phyloP scores from a whole-genome alignment of 1,140 invertebrate genomes.

The Sycobia sp. region DNA sequence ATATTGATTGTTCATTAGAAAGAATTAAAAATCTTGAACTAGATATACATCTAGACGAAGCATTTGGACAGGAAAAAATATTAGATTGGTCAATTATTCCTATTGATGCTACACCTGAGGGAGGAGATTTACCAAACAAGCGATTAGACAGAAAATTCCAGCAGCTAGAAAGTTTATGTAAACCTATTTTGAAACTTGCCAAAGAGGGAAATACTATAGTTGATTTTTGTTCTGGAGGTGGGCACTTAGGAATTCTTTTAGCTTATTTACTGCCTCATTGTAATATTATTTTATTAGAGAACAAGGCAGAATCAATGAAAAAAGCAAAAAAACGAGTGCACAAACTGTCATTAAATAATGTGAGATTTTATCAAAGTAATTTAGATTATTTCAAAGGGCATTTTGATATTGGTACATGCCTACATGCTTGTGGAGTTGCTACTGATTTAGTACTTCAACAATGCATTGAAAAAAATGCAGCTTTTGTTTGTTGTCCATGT shows the following conservation, averaged over 20 bases:
- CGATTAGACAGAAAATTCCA: constrained; percentile 81
- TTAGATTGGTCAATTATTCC: constrained; percentile 74
- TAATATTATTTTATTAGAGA: constrained; percentile 83
- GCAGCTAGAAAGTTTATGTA: constrained; percentile 87
- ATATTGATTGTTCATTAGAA: constrained; percentile 71
- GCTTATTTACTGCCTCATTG: constrained; percentile 80
- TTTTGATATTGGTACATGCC: constrained; percentile 80
- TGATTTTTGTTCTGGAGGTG: constrained; percentile 93
- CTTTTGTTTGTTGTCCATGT: constrained; percentile 91
- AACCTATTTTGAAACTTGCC: constrained; percentile 75
- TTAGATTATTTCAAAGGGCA: constrained; percentile 80
- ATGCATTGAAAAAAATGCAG: constrained; percentile 76
- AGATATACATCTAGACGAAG: constrained; percentile 47
- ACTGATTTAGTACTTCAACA: constrained; percentile 90
- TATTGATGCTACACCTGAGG: constrained; percentile 73
- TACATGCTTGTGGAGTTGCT: constrained; percentile 94
- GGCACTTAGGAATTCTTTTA: constrained; percentile 87
- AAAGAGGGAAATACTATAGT: constrained; percentile 70
- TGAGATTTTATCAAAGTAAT: constrained; percentile 84
- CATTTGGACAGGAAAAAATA: constrained; percentile 56
- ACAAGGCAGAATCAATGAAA: constrained; percentile 86
- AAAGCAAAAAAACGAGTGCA: constrained; percentile 75
- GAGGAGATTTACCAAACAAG: constrained; percentile 77
- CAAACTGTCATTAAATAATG: constrained; percentile 75
- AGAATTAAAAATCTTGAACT: constrained; percentile 56